These are phyloP conservation scores for Bruchidius siliquastri DNA, from an alignment of 2,888 invertebrate species.

Conservation along the genomic window DNA sequence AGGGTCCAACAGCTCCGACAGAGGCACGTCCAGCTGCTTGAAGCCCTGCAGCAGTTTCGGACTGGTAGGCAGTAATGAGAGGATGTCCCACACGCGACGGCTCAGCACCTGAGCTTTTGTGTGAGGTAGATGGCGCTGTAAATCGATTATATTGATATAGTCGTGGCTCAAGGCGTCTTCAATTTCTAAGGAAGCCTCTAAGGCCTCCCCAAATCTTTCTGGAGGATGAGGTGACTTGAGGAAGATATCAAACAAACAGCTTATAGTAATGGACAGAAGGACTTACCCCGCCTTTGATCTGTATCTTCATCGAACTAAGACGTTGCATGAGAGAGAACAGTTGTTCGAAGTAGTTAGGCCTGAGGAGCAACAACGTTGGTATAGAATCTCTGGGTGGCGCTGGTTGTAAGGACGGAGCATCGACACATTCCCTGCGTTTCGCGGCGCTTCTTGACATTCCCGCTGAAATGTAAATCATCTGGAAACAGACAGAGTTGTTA, in stretches of 20 bases:
- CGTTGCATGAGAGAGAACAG: slow-evolving; percentile 88
- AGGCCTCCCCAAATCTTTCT: too few relatives aligned
- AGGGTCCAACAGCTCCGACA: slow-evolving; percentile 77
- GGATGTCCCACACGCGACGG: slow-evolving; percentile 89
- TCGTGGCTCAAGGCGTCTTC: slow-evolving; percentile 6
- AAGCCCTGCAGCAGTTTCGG: slow-evolving; percentile 81
- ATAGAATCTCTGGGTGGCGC: slow-evolving; percentile 81
- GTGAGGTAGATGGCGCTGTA: slow-evolving; percentile 65
- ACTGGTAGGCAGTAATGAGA: slow-evolving; percentile 87
- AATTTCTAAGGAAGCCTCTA: too few relatives aligned
- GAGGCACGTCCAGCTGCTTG: slow-evolving; percentile 66
- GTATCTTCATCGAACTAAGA: slow-evolving; percentile 79
- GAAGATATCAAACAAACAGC: too few relatives aligned
- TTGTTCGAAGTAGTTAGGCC: slow-evolving; percentile 86
- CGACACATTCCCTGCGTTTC: slow-evolving; percentile 62
- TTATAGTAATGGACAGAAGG: too few relatives aligned
- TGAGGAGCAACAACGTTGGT: slow-evolving; percentile 78
- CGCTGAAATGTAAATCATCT: slow-evolving; percentile 84
- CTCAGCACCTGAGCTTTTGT: slow-evolving; percentile 87
- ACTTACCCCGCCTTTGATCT: slow-evolving; percentile 63
- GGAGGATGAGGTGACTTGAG: too few relatives aligned
- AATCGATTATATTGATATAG: too few relatives aligned
- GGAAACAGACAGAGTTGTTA: slow-evolving; percentile 39
- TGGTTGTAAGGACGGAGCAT: slow-evolving; percentile 81
- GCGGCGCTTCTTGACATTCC: slow-evolving; percentile 61